Evolutionary conservation across 2,113 vertebrate species (phyloP).

Genomic region (Phaethon lepturus): DNA sequence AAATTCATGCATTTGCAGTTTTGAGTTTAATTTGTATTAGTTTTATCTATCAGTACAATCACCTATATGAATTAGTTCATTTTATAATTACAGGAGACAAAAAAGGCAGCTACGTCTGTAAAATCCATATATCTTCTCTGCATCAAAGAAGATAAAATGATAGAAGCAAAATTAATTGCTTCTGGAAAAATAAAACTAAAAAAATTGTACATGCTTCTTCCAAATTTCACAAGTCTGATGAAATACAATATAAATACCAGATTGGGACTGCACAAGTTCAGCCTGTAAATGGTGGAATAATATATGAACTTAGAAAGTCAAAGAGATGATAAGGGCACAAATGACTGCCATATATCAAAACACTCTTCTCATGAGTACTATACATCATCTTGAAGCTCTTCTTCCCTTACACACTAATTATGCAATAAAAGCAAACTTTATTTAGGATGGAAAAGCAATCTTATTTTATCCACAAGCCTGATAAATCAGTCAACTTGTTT

Average conservation of each 20-base stretch:
- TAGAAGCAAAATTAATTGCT: neutral
- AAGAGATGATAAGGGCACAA: neutral
- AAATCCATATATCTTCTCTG: neutral
- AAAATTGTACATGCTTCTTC: neutral
- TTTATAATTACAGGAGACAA: neutral
- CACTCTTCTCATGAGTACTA: neutral
- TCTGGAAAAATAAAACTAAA: neutral
- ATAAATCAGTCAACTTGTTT: neutral
- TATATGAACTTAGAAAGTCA: neutral
- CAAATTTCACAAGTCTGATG: neutral
- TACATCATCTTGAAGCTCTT: neutral
- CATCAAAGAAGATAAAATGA: neutral
- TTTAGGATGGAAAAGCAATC: neutral
- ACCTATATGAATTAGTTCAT: rapidly evolving
- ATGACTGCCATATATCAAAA: conserved; percentile 5
- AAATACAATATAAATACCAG: neutral
- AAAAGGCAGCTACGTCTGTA: neutral
- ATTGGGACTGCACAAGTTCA: neutral
- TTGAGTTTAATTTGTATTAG: neutral
- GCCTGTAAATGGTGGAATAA: neutral
- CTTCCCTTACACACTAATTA: neutral
- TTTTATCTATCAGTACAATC: neutral
- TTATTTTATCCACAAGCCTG: conserved; percentile 5
- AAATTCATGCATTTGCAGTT: neutral
- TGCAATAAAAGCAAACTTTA: neutral